phyloP scores from a whole-genome alignment of 2,888 invertebrate genomes.

The Galeopsomyia nigrocyanea region DNA sequence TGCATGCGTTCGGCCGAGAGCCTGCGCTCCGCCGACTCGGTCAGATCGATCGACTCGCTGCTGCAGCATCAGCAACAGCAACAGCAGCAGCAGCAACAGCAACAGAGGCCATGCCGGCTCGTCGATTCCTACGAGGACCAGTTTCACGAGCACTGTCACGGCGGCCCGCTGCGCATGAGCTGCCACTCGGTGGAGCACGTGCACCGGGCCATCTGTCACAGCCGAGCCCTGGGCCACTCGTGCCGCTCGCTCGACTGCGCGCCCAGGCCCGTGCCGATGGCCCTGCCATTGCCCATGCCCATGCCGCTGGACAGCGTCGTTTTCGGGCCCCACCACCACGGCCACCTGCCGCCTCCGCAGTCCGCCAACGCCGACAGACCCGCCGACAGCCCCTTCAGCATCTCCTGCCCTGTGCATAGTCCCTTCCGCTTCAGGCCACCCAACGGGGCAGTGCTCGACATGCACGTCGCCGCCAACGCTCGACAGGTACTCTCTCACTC shows the following conservation, averaged over 20 bases:
- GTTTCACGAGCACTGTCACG: constrained; percentile 62
- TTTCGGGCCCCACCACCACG: constrained; percentile 70
- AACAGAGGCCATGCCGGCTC: constrained; percentile 60
- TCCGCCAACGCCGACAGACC: constrained; percentile 70
- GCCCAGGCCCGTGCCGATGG: constrained; percentile 65
- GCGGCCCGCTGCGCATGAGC: constrained; percentile 60
- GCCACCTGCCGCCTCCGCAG: constrained; percentile 65
- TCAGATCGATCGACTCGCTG: constrained; percentile 65
- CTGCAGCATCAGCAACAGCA: constrained; percentile 56
- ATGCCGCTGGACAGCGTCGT: constrained; percentile 69
- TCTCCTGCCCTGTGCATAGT: constrained; percentile 82
- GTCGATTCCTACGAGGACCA: constrained; percentile 60
- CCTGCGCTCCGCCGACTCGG: constrained; percentile 66
- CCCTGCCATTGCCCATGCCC: constrained; percentile 48
- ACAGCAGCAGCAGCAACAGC: background rate
- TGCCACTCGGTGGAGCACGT: constrained; percentile 65
- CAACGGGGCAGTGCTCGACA: constrained; percentile 70
- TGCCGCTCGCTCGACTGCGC: constrained; percentile 43
- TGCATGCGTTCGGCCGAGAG: constrained; percentile 62
- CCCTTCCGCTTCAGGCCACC: constrained; percentile 77
- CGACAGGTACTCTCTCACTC: background rate
- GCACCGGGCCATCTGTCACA: constrained; percentile 50
- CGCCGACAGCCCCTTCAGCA: constrained; percentile 70
- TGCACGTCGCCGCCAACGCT: constrained; percentile 63
- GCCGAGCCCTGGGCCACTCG: constrained; percentile 27